Evolutionary conservation across 2,888 invertebrate species (phyloP).

Genomic region (Pinctada fucata): DNA sequence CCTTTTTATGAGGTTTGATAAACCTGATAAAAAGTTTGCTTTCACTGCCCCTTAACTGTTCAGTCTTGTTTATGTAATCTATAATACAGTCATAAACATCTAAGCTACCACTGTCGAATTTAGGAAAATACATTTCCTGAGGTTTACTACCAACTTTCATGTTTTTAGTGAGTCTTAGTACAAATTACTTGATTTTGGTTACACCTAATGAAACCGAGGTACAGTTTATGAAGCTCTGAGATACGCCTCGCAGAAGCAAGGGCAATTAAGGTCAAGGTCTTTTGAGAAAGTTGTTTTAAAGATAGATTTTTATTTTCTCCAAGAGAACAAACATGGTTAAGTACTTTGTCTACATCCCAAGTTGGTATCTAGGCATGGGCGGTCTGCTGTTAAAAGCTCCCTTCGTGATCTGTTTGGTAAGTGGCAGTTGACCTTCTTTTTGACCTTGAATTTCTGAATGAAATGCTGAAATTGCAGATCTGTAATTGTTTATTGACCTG

Average conservation of each 20-base stretch:
- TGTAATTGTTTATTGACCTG: constrained; percentile 6
- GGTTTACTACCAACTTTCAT: background rate
- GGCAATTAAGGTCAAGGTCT: background rate
- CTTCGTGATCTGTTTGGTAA: constrained; percentile 6
- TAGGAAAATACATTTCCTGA: background rate
- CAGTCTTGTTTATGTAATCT: constrained; percentile 3
- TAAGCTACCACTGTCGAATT: background rate
- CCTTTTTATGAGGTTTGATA: constrained; percentile 4
- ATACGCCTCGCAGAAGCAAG: constrained; percentile 7
- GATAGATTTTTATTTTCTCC: background rate
- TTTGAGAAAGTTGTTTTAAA: constrained; percentile 5
- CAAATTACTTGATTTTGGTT: background rate
- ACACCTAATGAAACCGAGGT: background rate
- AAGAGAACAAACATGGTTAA: background rate
- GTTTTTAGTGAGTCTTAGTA: background rate
- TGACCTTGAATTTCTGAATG: background rate
- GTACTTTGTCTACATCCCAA: constrained; percentile 10
- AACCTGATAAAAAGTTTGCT: background rate
- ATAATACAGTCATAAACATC: constrained; percentile 1
- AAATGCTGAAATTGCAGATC: constrained; percentile 13
- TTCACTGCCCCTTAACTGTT: background rate
- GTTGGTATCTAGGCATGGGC: constrained; percentile 18
- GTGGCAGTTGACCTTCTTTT: constrained; percentile 8
- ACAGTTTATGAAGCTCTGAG: constrained; percentile 7
- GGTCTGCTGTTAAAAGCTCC: constrained; percentile 1